These are phyloP conservation scores for Chymomyza costata DNA, from an alignment of 1,140 invertebrate species.

Conservation along the genomic window DNA sequence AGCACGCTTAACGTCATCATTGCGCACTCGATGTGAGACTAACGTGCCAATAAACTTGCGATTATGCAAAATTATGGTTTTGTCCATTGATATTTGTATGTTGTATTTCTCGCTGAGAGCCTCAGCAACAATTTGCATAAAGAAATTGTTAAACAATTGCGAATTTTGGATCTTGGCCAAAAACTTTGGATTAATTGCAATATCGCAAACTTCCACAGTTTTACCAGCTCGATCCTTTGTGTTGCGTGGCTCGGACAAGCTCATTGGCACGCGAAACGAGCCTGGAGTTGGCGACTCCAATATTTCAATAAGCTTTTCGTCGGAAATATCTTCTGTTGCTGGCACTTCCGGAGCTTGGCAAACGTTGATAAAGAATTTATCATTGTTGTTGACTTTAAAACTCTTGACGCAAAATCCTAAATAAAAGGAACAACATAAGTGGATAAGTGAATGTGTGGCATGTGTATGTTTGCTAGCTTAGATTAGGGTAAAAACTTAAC, in stretches of 20 bases:
- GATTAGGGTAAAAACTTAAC: too few relatives aligned
- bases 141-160: slow-evolving; percentile 84
- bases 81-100: slow-evolving; percentile 80
- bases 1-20: slow-evolving; percentile 77
- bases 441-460: too few relatives aligned
- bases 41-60: slow-evolving; percentile 83
- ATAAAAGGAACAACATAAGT: too few relatives aligned
- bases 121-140: slow-evolving; percentile 85
- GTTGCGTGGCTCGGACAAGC: slow-evolving; percentile 86
- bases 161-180: slow-evolving; percentile 82
- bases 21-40: slow-evolving; percentile 83
- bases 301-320: slow-evolving; percentile 83
- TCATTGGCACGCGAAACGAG: slow-evolving; percentile 89
- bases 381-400: slow-evolving; percentile 80
- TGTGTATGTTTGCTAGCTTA: too few relatives aligned
- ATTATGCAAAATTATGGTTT: slow-evolving; percentile 79
- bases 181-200: slow-evolving; percentile 85
- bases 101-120: slow-evolving; percentile 85
- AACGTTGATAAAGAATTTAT: slow-evolving; percentile 88
- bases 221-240: slow-evolving; percentile 87
- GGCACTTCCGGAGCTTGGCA: slow-evolving; percentile 86
- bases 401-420: slow-evolving; percentile 91
- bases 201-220: slow-evolving; percentile 83
- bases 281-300: slow-evolving; percentile 83
- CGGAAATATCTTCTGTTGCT: slow-evolving; percentile 86